Conservation (phyloP, 2,888 invertebrate genomes). For the Sinohyriopsis cumingii region DNA sequence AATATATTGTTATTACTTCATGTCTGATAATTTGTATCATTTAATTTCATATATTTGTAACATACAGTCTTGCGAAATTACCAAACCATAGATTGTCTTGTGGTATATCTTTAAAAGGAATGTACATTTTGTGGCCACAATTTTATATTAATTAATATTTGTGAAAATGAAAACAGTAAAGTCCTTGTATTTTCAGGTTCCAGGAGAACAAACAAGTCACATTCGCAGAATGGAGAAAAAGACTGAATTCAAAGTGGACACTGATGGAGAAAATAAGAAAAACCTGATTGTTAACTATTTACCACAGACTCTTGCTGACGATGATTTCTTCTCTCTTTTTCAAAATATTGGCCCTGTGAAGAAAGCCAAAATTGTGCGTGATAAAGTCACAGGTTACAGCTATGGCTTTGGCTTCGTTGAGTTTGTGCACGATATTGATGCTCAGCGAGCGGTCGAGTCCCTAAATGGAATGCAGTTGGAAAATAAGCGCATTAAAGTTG, state of each 20-base stretch:
- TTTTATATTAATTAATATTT: too few relatives aligned
- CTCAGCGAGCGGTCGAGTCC: conserved; percentile 86
- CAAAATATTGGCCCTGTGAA: conserved; percentile 90
- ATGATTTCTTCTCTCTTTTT: conserved; percentile 91
- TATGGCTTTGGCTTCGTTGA: conserved; percentile 97
- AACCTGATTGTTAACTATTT: conserved; percentile 96
- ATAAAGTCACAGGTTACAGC: conserved; percentile 87
- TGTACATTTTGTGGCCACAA: too few relatives aligned
- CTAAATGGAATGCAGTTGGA: conserved; percentile 91
- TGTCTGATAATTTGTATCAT: too few relatives aligned
- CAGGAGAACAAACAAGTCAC: background rate
- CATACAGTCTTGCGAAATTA: too few relatives aligned
- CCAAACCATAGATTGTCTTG: too few relatives aligned
- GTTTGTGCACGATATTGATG: conserved; percentile 88
- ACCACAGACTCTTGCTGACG: conserved; percentile 93
- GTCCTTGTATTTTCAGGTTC: too few relatives aligned
- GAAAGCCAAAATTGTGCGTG: conserved; percentile 83
- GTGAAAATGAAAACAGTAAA: too few relatives aligned
- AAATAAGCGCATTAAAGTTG: conserved; percentile 94
- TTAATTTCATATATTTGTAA: too few relatives aligned
- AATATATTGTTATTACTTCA: too few relatives aligned
- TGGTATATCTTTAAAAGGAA: too few relatives aligned
- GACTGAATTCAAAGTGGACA: conserved; percentile 1
- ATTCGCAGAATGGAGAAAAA: conserved; percentile 17
- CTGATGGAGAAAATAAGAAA: conserved; percentile 72